Evolutionary conservation across 2,888 invertebrate species (phyloP), one percentile per base, ranked within the genome.

Genomic region (Harmothoe impar): DNA sequence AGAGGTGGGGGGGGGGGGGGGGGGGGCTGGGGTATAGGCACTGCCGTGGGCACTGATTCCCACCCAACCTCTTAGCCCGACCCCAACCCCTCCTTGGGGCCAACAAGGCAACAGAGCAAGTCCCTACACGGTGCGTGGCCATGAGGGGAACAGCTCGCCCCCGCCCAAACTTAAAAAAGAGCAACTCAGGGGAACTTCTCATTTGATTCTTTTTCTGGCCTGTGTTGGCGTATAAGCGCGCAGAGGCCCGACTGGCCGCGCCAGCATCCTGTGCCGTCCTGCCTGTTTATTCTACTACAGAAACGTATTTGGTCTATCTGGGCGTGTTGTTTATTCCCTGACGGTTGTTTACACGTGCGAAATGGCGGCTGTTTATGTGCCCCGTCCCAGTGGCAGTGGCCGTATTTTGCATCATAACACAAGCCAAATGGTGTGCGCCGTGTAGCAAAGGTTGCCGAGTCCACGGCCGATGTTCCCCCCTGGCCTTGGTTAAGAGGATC

Each of bases 391-490:
- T n/a, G 90, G 56, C 81, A 84, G 54, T 81, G 54, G 29, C 54
- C 23, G 43, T 90, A 84, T 90, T 90, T 90, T 90, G 90, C 90
- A 78, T 90, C 78, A 90, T 90, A 90, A 90, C 84, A 90, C 43
- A 81, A 52, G 84, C 90, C 81, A 90, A 90, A 90, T 90, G 90
- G 90, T 84, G 89, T 52, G 81, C 35, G 43, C 10, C 33, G n/a
- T 81, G 81, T 81, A 81, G 81, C 81, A 81, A 81, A 81, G 81
- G 81, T 81, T 81, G 81, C 3, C 81, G 81, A 43, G 81, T 81
- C 81, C 81, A 43, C 43, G 17, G 77, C 17, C 77, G 31, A 15
- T 77, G 77, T 81, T 81, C 43, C 5, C 81, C 81, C 81, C 77
- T 33, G 81, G 23, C 43, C 35, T 35, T 17, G 43, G 35, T 81